These are phyloP conservation scores for Falco peregrinus DNA, from an alignment of 2,797 vertebrate genomes.

Conservation along the genomic window DNA sequence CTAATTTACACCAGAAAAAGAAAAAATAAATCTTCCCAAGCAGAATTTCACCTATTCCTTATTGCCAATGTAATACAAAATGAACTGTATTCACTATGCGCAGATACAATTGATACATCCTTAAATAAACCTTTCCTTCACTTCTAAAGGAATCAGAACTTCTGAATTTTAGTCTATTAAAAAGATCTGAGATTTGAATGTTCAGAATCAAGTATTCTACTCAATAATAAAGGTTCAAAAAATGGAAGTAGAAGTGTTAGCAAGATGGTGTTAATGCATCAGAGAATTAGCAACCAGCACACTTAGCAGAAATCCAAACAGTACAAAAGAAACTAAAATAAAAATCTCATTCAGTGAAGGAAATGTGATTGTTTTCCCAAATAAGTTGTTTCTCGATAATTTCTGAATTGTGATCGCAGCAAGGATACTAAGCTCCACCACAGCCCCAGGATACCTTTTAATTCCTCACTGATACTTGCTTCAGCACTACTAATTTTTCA, in stretches of 20 bases:
- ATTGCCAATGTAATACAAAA: not conserved
- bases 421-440: not conserved
- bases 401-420: not conserved
- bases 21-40: not conserved
- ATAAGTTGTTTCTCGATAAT: not conserved
- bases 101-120: not conserved
- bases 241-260: not conserved
- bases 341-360: slow-evolving; percentile 24
- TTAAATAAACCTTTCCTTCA: not conserved
- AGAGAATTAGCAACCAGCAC: slow-evolving; percentile 36
- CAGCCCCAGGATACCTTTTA: not conserved
- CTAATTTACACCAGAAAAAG: not conserved
- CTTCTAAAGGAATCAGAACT: not conserved
- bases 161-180: not conserved
- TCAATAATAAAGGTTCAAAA: slow-evolving; percentile 7
- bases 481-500: not conserved
- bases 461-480: not conserved
- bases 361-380: not conserved
- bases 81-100: not conserved
- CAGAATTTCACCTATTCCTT: not conserved
- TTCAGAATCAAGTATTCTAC: slow-evolving; percentile 16
- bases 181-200: not conserved
- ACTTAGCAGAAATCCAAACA: slow-evolving; percentile 25
- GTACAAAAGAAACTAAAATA: slow-evolving; percentile 7
- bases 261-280: not conserved